Base-by-base conservation (phyloP, 2,888 invertebrate species). In the Branchellion lobata region DNA sequence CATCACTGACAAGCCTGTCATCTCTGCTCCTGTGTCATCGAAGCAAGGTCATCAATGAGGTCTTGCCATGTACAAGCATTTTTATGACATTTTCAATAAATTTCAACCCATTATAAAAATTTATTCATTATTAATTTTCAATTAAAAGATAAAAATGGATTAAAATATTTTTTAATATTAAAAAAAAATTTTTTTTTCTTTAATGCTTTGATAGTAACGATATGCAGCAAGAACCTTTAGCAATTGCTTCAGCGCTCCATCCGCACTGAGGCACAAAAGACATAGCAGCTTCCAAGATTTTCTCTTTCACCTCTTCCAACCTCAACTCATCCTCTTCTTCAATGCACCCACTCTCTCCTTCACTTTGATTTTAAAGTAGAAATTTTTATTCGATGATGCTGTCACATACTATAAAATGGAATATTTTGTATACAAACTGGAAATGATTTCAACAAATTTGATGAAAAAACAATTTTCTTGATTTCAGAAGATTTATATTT, bases 1-100 rank as follows among this genome's bases (percentile, higher is more conserved):
- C 75, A 75, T 75, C 27, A 18, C 1, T 1, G 75, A 75, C 3
- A 75, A 51, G n/a, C 27, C 53, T 1, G 40, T 53, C 24, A 24
- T 75, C n/a, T 75, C 53, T 29, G 75, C 75, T 29, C 75, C 75
- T 75, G 53, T n/a, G n/a, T n/a, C n/a, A n/a, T n/a, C n/a, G 8
- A 31, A 11, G 21, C n/a, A 31, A 2, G 11, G 34, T 33, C 29
- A n/a, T 3, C n/a, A 24, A 29, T 18, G 21, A 18, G 53, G 21
- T 18, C 21, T 51, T 11, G 14, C 21, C 14, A 51, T 18, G 14
- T 18, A 18, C 53, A 51, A 18, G 14, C 14, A 51, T n/a, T n/a
- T n/a, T n/a, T n/a, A n/a, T n/a, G n/a, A n/a, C n/a, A n/a, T n/a
- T n/a, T n/a, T n/a, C n/a, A n/a, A n/a, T n/a, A n/a, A n/a, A n/a